phyloP scores from a whole-genome alignment of 2,888 invertebrate species.

The Therioaphis trifolii region DNA sequence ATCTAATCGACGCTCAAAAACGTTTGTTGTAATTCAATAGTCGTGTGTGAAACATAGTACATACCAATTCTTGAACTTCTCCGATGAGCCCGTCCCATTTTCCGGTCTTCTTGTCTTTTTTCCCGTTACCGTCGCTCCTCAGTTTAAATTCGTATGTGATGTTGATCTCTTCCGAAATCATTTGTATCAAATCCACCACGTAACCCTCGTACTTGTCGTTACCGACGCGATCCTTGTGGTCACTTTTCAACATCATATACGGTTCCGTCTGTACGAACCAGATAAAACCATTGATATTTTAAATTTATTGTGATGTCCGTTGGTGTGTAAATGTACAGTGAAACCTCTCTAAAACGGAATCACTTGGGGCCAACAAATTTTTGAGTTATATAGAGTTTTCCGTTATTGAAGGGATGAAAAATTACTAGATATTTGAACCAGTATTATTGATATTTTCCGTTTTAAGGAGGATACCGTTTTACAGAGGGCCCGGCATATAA shows the following conservation, averaged over 20 bases:
- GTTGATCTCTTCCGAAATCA: constrained; percentile 78
- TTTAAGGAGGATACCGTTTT: no score
- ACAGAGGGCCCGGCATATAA: no score
- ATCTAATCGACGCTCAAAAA: no score
- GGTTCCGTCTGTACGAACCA: constrained; percentile 72
- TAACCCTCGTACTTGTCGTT: constrained; percentile 78
- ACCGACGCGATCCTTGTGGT: constrained; percentile 29
- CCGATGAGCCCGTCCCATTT: constrained; percentile 84
- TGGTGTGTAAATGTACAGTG: no score
- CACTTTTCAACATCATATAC: constrained; percentile 76
- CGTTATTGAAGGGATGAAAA: no score
- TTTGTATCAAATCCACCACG: constrained; percentile 88
- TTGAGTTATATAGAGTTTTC: no score
- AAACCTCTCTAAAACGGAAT: no score
- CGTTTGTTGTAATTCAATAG: no score
- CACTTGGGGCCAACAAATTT: no score
- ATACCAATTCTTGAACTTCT: constrained; percentile 80
- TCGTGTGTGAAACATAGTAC: no score
- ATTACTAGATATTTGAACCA: no score
- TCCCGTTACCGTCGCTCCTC: constrained; percentile 75
- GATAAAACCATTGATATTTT: background rate
- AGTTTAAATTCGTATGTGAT: constrained; percentile 81
- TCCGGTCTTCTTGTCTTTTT: constrained; percentile 76
- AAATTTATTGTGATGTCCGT: background rate
- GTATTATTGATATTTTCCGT: no score